Base-by-base conservation (phyloP, 2,797 vertebrate genomes). In the Lacerta bilineata region DNA sequence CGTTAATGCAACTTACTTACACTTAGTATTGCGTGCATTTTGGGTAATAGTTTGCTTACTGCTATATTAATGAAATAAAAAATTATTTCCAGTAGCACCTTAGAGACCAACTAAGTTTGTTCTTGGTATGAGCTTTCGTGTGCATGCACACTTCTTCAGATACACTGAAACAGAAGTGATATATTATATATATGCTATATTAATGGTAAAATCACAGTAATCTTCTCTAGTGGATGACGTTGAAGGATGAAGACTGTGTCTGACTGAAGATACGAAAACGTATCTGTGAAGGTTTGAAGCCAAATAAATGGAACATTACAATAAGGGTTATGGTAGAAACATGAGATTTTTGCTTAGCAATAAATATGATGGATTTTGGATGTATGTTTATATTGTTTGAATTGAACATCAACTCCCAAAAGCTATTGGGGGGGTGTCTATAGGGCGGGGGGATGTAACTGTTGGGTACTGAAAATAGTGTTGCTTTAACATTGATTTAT, bases 301-400 rank as follows among this genome's bases (percentile, higher is more conserved):
- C 11, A 75, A 7, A 84, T 17, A 50, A 83, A 74, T 39, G 50
- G 46, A 84, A 74, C n/a, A 59, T 55, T 66, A 2, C 36, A 85
- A 17, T 74, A 55, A 72, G 17, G 4, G 13, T 85, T 76, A 15
- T 66, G 36, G 59, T 8, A 85, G 55, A 43, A 76, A n/a, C 8
- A 85, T 2, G 20, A 85, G 43, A 36, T 72, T 84, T 76, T 85
- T 85, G 83, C 39, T 84, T 85, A 41, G 46, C 41, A 77, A 66
- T 20, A 66, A 41, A n/a, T 11, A 20, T 46, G 8, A 15, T 78
- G 75, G 66, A 66, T 27, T 77, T 77, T 66, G 33, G 23, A 64
- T 61, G 18, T 72, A 72, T 84, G 20, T 55, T 72, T 36, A 59
- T 77, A 15, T 33, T 55, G n/a, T 6, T 25, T 78, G 39, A 77